Percentiles rank a stretch among this genome's conserved stretches.
phyloP scores from a whole-genome alignment of 2,797 vertebrate species.

The Chaetophractus vellerosus region DNA sequence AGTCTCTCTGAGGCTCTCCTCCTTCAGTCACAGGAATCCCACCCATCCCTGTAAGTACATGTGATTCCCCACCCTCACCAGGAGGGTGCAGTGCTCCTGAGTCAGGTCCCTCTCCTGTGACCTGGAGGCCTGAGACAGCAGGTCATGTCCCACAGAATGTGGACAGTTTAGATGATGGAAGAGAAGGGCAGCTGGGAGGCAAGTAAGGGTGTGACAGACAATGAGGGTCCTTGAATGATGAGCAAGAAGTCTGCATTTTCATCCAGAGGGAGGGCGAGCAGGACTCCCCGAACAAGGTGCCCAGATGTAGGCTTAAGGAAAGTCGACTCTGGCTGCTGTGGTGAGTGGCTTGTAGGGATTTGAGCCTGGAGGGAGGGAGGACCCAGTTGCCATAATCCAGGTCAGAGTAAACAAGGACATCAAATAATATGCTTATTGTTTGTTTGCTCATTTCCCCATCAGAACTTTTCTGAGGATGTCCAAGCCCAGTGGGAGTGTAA shows the following conservation, averaged over 20 bases:
- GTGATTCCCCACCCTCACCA: too few relatives aligned
- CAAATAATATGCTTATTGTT: background rate
- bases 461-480: background rate
- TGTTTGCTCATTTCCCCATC: background rate
- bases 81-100: too few relatives aligned
- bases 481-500: background rate
- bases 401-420: background rate
- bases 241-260: background rate
- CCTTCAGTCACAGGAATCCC: too few relatives aligned
- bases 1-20: too few relatives aligned
- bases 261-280: background rate
- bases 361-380: background rate
- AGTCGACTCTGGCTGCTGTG: background rate
- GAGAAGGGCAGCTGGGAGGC: too few relatives aligned
- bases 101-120: too few relatives aligned
- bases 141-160: too few relatives aligned
- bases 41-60: too few relatives aligned
- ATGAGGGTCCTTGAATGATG: background rate
- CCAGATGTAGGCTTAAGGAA: background rate
- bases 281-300: background rate
- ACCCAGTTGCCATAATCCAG: background rate
- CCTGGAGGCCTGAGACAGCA: too few relatives aligned
- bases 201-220: too few relatives aligned
- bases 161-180: too few relatives aligned
- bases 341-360: background rate